These are phyloP conservation scores for Reticulitermes lucifugus DNA, from an alignment of 2,888 invertebrate genomes.

Conservation along the genomic window DNA sequence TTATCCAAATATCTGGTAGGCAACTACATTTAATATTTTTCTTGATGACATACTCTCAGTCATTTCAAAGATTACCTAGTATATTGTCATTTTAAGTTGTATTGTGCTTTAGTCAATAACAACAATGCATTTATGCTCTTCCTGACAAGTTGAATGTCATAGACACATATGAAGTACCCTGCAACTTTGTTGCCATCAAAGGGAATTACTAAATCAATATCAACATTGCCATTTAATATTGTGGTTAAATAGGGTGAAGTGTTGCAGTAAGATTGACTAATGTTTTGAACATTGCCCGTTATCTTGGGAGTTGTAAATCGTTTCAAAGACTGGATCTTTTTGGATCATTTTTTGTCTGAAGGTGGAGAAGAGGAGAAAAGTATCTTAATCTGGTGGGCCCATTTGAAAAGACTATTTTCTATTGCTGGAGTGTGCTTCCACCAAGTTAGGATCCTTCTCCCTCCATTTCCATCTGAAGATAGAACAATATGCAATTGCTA, in stretches of 20 bases:
- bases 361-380: no score
- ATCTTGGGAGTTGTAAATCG: no score
- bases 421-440: no score
- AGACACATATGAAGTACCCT: not conserved
- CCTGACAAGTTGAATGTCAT: not conserved
- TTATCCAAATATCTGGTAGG: not conserved
- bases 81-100: not conserved
- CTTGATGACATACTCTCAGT: not conserved
- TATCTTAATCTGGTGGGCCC: no score
- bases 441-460: no score
- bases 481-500: no score
- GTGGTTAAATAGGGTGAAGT: not conserved
- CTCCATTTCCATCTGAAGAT: no score
- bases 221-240: not conserved
- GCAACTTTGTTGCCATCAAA: conserved; percentile 1
- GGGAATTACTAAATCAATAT: not conserved
- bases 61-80: not conserved
- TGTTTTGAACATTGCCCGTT: no score
- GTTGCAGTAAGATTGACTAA: no score
- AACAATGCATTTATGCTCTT: not conserved
- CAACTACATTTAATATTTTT: not conserved
- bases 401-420: no score
- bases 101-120: not conserved
- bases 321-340: no score
- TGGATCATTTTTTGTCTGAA: no score